Percentiles rank a stretch among this genome's conserved stretches.
Conservation (phyloP, 2,888 invertebrate genomes). For the Patella caerulea region DNA sequence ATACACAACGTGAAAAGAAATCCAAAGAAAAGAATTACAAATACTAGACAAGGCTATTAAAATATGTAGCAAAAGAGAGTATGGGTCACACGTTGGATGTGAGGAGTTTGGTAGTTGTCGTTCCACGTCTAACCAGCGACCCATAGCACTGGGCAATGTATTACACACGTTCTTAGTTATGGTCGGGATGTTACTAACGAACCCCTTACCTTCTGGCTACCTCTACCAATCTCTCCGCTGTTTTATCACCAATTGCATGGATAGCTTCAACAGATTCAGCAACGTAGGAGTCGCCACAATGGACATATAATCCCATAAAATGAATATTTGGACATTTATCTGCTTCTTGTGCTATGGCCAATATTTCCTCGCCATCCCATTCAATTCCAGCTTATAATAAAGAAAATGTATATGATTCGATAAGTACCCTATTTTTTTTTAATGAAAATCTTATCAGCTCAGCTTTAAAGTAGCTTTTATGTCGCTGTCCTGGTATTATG, state of each 20-base stretch:
- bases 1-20: too few relatives aligned
- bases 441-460: neutral
- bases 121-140: too few relatives aligned
- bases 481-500: too few relatives aligned
- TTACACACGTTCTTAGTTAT: too few relatives aligned
- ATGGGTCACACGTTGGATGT: too few relatives aligned
- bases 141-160: too few relatives aligned
- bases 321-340: conserved; percentile 26
- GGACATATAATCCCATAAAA: conserved; percentile 64
- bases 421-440: neutral
- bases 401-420: neutral
- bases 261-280: conserved; percentile 38
- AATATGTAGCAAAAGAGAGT: too few relatives aligned
- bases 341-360: conserved; percentile 41
- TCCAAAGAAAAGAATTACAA: too few relatives aligned
- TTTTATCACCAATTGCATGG: conserved; percentile 38
- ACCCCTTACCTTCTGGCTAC: neutral
- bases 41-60: too few relatives aligned
- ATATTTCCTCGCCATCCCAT: conserved; percentile 72
- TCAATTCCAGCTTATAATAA: conserved; percentile 48
- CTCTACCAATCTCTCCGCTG: conserved; percentile 41
- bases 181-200: too few relatives aligned
- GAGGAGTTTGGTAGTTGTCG: too few relatives aligned
- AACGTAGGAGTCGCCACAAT: conserved; percentile 62
- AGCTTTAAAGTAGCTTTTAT: too few relatives aligned